A percentile compares a stretch with the other conserved stretches of the same genome.
Conservation (phyloP, 2,888 invertebrate species). For the Autographa pulchrina region DNA sequence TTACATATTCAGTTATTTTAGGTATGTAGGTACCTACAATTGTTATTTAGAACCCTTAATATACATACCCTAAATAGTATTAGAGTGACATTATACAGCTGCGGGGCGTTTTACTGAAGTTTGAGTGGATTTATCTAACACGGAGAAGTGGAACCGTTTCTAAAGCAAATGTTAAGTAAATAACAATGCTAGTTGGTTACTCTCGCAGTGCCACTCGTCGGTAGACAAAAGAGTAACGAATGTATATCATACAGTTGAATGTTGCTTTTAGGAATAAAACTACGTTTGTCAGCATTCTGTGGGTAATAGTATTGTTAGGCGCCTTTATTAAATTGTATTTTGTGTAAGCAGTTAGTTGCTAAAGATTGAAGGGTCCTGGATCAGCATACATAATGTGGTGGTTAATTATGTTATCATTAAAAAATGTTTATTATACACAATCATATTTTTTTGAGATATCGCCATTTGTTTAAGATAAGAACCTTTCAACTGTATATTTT, state of each 20-base stretch:
- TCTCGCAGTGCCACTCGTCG: constrained; percentile 2
- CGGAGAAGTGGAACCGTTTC: constrained; percentile 6
- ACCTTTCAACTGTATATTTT: neutral
- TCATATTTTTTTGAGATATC: no score
- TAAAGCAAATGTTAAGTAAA: constrained; percentile 34
- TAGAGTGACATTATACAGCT: constrained; percentile 11
- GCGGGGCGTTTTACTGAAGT: constrained; percentile 16
- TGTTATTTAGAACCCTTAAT: neutral
- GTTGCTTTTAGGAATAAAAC: neutral
- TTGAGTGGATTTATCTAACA: constrained; percentile 32
- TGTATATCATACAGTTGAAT: neutral
- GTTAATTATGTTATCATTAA: neutral
- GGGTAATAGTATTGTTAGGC: neutral
- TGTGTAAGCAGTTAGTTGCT: neutral
- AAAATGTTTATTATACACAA: no score
- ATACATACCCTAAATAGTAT: constrained; percentile 1
- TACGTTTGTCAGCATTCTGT: neutral
- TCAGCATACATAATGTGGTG: neutral
- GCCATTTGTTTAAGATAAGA: neutral
- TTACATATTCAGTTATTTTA: no score
- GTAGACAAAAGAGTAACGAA: neutral
- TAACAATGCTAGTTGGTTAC: constrained; percentile 30
- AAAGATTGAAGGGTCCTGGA: neutral
- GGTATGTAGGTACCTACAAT: no score
- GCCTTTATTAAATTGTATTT: constrained; percentile 1